Conservation (phyloP, 2,888 invertebrate genomes). For the Phaonia tiefii region DNA sequence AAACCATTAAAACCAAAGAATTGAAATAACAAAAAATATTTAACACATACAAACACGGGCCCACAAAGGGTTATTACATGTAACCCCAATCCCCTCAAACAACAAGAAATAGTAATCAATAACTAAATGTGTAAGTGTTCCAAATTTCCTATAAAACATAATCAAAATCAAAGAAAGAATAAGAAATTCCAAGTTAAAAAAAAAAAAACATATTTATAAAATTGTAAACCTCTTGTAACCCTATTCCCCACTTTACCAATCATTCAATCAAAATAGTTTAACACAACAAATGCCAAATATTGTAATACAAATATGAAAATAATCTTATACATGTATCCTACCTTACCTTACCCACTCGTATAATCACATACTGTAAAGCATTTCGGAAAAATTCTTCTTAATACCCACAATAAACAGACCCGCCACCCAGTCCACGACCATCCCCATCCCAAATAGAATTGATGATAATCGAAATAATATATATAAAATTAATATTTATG, state of each 20-base stretch:
- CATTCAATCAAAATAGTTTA: too few relatives aligned
- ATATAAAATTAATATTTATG: constrained; percentile 4
- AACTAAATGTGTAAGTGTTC: not conserved
- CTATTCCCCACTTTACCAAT: too few relatives aligned
- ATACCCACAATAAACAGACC: not conserved
- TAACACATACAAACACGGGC: constrained; percentile 34
- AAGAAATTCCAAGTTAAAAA: constrained; percentile 16
- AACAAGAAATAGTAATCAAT: not conserved
- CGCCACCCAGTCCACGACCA: not conserved
- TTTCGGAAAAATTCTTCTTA: not conserved
- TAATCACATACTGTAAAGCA: not conserved
- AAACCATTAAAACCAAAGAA: constrained; percentile 18
- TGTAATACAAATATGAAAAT: too few relatives aligned
- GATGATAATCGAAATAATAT: not conserved
- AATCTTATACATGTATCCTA: too few relatives aligned
- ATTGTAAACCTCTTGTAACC: too few relatives aligned
- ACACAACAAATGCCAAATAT: too few relatives aligned
- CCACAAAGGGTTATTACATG: not conserved
- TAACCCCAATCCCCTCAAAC: not conserved
- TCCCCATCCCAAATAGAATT: not conserved
- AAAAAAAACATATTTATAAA: constrained; percentile 17
- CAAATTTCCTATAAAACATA: constrained; percentile 12
- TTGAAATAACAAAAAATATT: constrained; percentile 6
- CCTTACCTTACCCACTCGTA: too few relatives aligned
- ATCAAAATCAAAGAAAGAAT: constrained; percentile 31